Evolutionary conservation across 2,888 invertebrate species (phyloP).

Genomic region (Lasioglossum marginatum): DNA sequence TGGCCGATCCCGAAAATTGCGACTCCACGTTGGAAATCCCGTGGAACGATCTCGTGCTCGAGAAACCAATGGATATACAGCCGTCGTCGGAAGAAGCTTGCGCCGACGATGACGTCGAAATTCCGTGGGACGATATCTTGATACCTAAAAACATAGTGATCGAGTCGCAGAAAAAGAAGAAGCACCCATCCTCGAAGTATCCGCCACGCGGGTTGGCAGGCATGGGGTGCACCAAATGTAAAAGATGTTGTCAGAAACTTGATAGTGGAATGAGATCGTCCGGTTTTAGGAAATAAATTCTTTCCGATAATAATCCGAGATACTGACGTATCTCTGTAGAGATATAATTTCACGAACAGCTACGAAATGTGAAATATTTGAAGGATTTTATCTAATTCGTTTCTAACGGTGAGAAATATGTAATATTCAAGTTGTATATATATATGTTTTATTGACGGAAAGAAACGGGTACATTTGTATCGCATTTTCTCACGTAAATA

Average conservation of each 20-base stretch:
- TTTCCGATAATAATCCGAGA: not conserved
- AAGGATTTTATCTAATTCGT: not conserved
- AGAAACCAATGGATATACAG: slow-evolving; percentile 68
- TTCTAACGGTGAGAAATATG: not conserved
- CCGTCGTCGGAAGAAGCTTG: slow-evolving; percentile 64
- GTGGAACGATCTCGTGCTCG: slow-evolving; percentile 72
- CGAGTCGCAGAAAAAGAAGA: slow-evolving; percentile 60
- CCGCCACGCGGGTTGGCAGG: slow-evolving; percentile 43
- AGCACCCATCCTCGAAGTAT: slow-evolving; percentile 70
- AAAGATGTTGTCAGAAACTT: slow-evolving; percentile 32
- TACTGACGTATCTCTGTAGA: not conserved
- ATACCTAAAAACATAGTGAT: slow-evolving; percentile 76
- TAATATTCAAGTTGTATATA: not conserved
- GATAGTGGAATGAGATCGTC: not conserved
- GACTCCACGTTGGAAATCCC: slow-evolving; percentile 78
- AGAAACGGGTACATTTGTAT: not conserved
- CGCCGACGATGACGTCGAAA: slow-evolving; percentile 72
- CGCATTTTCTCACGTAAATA: not conserved
- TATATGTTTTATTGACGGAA: not conserved
- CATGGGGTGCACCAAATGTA: not conserved
- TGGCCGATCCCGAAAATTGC: slow-evolving; percentile 54
- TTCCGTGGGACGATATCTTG: slow-evolving; percentile 79
- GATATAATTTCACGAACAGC: not conserved
- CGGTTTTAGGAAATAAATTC: slow-evolving; percentile 31
- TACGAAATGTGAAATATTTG: not conserved